phyloP scores from a whole-genome alignment of 2,888 invertebrate genomes.

The Matsumyia berberina region DNA sequence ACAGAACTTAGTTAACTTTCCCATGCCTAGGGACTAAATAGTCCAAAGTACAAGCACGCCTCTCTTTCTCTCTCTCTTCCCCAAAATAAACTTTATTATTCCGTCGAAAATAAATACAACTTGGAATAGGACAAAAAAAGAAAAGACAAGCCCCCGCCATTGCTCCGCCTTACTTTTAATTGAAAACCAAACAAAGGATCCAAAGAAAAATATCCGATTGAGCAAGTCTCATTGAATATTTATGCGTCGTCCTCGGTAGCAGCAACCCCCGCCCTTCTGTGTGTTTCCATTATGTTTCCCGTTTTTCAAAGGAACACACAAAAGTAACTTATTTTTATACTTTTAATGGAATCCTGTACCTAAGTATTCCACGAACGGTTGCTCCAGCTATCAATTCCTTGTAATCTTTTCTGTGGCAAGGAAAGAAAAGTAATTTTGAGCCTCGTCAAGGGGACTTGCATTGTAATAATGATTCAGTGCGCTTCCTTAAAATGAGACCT shows the following conservation, averaged over 20 bases:
- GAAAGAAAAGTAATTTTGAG: conserved; percentile 38
- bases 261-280: conserved; percentile 6
- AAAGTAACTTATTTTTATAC: conserved; percentile 26
- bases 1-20: conserved; percentile 17
- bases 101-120: conserved; percentile 38
- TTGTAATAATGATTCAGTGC: background rate
- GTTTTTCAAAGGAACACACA: conserved; percentile 23
- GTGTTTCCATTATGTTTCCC: conserved; percentile 28
- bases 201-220: conserved; percentile 42
- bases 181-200: conserved; percentile 66
- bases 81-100: conserved; percentile 27
- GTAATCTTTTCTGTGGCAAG: conserved; percentile 30
- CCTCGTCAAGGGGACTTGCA: background rate
- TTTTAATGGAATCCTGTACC: conserved; percentile 18
- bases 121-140: conserved; percentile 1
- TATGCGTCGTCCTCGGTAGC: conserved; percentile 41
- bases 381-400: conserved; percentile 33
- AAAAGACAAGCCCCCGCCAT: conserved; percentile 21
- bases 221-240: conserved; percentile 59
- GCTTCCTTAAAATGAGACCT: background rate
- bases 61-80: background rate
- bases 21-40: conserved; percentile 7
- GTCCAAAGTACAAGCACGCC: conserved; percentile 8
- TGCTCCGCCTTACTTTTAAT: conserved; percentile 51
- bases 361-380: conserved; percentile 23